phyloP scores from a whole-genome alignment of 2,888 invertebrate genomes.

The Apodemia zela region DNA sequence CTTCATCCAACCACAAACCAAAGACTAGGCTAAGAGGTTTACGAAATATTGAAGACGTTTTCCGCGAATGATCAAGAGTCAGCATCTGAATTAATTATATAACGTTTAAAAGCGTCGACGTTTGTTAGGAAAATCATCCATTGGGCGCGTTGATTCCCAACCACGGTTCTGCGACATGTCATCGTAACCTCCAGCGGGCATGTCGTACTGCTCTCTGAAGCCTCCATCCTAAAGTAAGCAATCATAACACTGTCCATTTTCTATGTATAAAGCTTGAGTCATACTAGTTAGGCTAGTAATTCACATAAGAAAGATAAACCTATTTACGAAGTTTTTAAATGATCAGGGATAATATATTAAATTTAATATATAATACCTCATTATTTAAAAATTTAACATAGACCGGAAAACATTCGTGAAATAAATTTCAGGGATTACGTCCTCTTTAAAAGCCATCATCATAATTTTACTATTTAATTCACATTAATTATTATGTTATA shows the following conservation, averaged over 20 bases:
- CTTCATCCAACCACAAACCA: neutral
- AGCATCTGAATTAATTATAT: neutral
- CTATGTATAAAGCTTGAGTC: slow-evolving; percentile 31
- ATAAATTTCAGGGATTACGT: neutral
- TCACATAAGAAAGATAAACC: neutral
- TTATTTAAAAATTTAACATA: neutral
- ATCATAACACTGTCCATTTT: slow-evolving; percentile 72
- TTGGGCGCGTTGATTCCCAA: slow-evolving; percentile 78
- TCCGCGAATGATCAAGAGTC: neutral
- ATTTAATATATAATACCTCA: neutral
- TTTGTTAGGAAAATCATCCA: slow-evolving; percentile 84
- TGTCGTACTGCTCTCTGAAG: slow-evolving; percentile 78
- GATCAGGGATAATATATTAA: neutral
- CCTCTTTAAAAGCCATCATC: no score
- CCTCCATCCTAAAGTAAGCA: slow-evolving; percentile 76
- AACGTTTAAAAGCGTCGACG: slow-evolving; percentile 81
- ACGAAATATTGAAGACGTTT: neutral
- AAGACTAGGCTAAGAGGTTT: slow-evolving; percentile 2
- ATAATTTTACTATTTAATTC: no score
- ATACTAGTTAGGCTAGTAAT: neutral
- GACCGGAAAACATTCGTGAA: slow-evolving; percentile 11
- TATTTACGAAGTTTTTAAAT: neutral
- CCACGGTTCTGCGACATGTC: slow-evolving; percentile 77
- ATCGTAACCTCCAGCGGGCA: slow-evolving; percentile 68
- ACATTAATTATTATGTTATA: no score